These are phyloP conservation scores for Lycodopsis pacificus DNA, from an alignment of 2,797 vertebrate species.

Conservation along the genomic window DNA sequence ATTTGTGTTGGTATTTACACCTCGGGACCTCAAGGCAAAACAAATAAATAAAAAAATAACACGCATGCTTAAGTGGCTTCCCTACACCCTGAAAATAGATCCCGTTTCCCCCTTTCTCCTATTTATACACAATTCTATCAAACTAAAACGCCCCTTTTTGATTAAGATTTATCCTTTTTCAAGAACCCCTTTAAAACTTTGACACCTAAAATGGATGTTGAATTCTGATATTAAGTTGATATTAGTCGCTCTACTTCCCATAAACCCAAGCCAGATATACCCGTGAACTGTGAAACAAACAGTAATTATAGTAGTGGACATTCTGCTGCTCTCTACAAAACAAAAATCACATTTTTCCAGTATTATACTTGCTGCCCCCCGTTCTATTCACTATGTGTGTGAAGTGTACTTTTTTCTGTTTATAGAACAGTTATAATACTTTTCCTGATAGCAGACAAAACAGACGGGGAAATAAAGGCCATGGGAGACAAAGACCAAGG, in stretches of 20 bases:
- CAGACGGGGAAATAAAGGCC: constrained; percentile 80
- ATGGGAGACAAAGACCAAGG: constrained; percentile 87
- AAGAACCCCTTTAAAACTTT: constrained; percentile 70
- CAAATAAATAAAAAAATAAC: constrained; percentile 33
- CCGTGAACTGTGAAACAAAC: constrained; percentile 51
- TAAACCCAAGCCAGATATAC: constrained; percentile 37
- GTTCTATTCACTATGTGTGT: constrained; percentile 73
- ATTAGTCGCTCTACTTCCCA: constrained; percentile 36
- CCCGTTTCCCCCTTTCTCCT: constrained; percentile 39
- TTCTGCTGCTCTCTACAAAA: constrained; percentile 43
- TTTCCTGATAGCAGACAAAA: constrained; percentile 85
- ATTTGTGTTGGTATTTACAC: constrained; percentile 68
- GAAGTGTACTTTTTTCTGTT: constrained; percentile 63
- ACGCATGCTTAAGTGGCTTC: constrained; percentile 38
- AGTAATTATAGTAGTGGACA: constrained; percentile 46
- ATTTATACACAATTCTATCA: constrained; percentile 75
- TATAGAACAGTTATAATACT: constrained; percentile 79
- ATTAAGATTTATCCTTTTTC: constrained; percentile 60
- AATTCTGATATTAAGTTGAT: constrained; percentile 63
- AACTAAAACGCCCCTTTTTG: constrained; percentile 74
- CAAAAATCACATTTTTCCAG: constrained; percentile 55
- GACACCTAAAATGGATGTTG: constrained; percentile 65
- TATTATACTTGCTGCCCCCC: constrained; percentile 22
- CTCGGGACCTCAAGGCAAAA: constrained; percentile 36
- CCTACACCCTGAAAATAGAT: constrained; percentile 49